These are phyloP conservation scores for Lytechinus pictus DNA, from an alignment of 35 echinoderm and acorn worm genomes.

Conservation along the genomic window DNA sequence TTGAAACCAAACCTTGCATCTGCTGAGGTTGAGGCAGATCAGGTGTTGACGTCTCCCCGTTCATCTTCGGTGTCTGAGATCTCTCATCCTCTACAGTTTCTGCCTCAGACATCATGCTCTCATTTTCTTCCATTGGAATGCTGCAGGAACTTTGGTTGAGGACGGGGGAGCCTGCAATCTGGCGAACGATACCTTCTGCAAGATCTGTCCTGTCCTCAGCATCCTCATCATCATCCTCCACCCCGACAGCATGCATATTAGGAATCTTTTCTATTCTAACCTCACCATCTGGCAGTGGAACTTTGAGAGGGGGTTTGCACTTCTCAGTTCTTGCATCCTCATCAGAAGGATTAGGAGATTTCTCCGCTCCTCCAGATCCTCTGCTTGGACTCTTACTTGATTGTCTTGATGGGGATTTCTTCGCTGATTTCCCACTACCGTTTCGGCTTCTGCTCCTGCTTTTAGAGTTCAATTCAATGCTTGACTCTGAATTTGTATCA, in stretches of 20 bases:
- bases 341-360: not conserved
- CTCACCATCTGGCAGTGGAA: constrained; percentile 75
- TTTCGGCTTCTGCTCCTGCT: constrained; percentile 33
- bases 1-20: not conserved
- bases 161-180: constrained; percentile 30
- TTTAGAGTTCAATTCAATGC: constrained; percentile 40
- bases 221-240: constrained; percentile 22
- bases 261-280: constrained; percentile 91
- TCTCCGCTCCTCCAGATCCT: constrained; percentile 9
- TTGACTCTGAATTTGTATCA: constrained; percentile 43
- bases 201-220: constrained; percentile 32
- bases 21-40: not conserved
- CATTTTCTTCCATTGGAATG: constrained; percentile 35
- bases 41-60: constrained; percentile 20
- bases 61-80: constrained; percentile 28
- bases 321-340: constrained; percentile 52
- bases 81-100: not conserved
- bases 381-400: constrained; percentile 50
- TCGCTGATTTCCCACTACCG: constrained; percentile 31
- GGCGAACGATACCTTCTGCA: constrained; percentile 31
- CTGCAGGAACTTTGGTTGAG: constrained; percentile 10
- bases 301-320: constrained; percentile 44
- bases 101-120: constrained; percentile 15
- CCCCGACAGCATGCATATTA: constrained; percentile 71
- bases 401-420: constrained; percentile 35